Evolutionary conservation across 2,797 vertebrate species (phyloP).

Genomic region (Myiotriccus ornatus): DNA sequence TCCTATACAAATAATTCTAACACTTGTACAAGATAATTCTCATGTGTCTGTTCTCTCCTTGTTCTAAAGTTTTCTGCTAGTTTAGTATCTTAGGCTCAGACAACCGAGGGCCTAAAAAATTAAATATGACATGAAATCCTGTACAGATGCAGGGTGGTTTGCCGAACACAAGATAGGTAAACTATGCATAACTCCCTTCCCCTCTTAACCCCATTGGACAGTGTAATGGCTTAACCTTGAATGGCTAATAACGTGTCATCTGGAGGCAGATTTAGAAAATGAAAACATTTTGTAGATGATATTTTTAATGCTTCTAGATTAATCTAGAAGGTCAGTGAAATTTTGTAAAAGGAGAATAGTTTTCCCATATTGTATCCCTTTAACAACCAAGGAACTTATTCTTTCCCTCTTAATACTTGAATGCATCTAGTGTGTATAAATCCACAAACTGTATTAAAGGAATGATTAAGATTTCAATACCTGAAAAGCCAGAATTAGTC

Average conservation of each 20-base stretch:
- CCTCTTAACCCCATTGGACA: neutral
- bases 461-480: neutral
- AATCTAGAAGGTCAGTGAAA: neutral
- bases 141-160: neutral
- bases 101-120: neutral
- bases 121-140: neutral
- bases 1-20: neutral
- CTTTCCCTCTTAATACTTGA: neutral
- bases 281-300: neutral
- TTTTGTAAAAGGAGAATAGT: neutral
- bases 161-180: neutral
- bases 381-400: neutral
- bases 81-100: neutral
- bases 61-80: neutral
- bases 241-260: neutral
- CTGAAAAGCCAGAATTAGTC: neutral
- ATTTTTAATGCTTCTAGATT: neutral
- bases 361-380: neutral
- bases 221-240: neutral
- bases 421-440: neutral
- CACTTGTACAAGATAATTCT: neutral
- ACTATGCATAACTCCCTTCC: neutral
- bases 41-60: neutral
- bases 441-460: neutral
- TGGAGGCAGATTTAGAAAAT: neutral